Evolutionary conservation across 2,797 vertebrate genomes (phyloP).

Genomic region (Semotilus atromaculatus): DNA sequence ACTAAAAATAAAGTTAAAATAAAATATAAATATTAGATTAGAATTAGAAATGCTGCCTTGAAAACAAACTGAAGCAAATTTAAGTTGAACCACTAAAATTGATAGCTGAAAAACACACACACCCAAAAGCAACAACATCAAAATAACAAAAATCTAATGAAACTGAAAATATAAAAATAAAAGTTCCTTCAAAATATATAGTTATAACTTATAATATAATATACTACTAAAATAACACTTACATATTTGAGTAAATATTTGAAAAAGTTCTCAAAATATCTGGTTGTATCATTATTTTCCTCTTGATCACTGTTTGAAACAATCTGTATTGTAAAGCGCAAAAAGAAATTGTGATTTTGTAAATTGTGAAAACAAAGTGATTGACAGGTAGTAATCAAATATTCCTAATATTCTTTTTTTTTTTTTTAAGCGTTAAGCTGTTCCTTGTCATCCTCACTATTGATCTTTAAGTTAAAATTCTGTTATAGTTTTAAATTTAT

Average conservation of each 20-base stretch:
- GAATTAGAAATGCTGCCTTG: background rate
- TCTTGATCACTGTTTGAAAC: background rate
- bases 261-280: background rate
- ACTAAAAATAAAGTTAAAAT: background rate
- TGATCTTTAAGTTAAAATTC: slow-evolving; percentile 4
- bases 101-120: background rate
- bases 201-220: no score
- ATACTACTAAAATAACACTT: background rate
- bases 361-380: background rate
- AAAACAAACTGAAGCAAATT: background rate
- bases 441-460: background rate
- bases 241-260: background rate
- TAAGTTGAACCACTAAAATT: background rate
- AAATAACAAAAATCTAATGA: background rate
- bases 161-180: background rate
- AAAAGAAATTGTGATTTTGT: no score
- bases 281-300: background rate
- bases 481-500: background rate
- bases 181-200: background rate
- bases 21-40: background rate
- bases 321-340: background rate
- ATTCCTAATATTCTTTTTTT: background rate
- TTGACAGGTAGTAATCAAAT: background rate
- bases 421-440: background rate
- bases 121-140: background rate